These are phyloP conservation scores for Pseudonaja textilis DNA, from an alignment of 2,113 vertebrate species.

Conservation along the genomic window DNA sequence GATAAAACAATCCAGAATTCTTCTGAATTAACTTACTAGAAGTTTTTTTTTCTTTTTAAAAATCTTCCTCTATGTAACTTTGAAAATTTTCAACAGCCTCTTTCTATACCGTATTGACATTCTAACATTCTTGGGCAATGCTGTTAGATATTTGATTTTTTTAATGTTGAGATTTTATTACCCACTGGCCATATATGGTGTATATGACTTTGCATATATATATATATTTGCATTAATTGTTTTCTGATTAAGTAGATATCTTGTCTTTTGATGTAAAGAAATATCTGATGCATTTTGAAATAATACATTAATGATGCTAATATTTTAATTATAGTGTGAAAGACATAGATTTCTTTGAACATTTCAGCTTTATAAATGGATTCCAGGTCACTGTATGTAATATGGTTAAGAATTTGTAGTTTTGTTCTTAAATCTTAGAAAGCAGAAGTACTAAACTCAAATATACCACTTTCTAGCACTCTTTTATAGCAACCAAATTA, in stretches of 20 bases:
- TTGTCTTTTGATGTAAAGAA: background rate
- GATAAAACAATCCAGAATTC: background rate
- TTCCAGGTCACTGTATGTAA: background rate
- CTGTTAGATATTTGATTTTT: background rate
- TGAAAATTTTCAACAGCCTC: background rate
- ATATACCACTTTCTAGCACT: background rate
- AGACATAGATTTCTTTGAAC: background rate
- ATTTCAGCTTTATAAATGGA: background rate
- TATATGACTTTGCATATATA: background rate
- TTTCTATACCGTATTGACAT: background rate
- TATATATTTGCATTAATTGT: background rate
- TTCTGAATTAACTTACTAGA: background rate
- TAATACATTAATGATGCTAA: background rate
- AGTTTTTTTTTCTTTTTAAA: background rate
- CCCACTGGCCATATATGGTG: background rate
- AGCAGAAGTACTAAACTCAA: background rate
- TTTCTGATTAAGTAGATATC: background rate
- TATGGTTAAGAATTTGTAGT: background rate
- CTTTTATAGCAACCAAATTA: slow-evolving; percentile 34
- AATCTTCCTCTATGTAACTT: background rate
- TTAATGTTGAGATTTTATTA: background rate
- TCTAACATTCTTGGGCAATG: background rate
- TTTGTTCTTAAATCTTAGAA: slow-evolving; percentile 1
- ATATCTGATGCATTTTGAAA: background rate
- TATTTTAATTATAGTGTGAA: background rate